Conservation (phyloP, 2,888 invertebrate genomes). For the Mythimna impura region DNA sequence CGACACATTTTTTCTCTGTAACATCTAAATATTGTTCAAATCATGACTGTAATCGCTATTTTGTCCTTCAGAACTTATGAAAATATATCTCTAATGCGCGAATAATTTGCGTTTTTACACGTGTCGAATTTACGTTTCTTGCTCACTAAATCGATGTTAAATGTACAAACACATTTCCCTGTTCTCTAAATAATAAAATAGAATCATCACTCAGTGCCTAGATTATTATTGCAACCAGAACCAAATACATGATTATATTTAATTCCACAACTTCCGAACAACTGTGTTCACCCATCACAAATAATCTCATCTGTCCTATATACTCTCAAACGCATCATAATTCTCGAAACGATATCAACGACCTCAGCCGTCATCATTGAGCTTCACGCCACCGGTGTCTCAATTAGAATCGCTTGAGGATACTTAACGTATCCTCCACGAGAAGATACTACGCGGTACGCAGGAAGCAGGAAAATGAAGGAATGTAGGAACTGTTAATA, state of each 20-base stretch:
- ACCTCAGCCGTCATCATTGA: constrained; percentile 67
- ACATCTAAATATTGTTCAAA: constrained; percentile 56
- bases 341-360: constrained; percentile 53
- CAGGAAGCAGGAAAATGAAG: constrained; percentile 68
- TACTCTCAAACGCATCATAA: constrained; percentile 44
- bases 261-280: not conserved
- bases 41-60: constrained; percentile 34
- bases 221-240: not conserved
- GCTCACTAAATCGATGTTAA: not conserved
- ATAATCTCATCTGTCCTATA: not conserved
- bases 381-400: constrained; percentile 65
- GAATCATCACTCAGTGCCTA: not conserved
- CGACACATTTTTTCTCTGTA: constrained; percentile 52
- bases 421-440: constrained; percentile 65
- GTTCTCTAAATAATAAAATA: not conserved
- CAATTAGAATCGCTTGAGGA: constrained; percentile 72
- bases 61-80: constrained; percentile 43
- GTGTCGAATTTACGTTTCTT: not conserved
- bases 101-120: constrained; percentile 16
- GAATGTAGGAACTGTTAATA: constrained; percentile 61
- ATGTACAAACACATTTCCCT: not conserved
- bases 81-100: constrained; percentile 30
- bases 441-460: not conserved
- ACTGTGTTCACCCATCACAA: not conserved
- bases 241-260: too few relatives aligned